Base-by-base conservation (phyloP, 2,888 invertebrate species). In the Herminia tarsipennalis region DNA sequence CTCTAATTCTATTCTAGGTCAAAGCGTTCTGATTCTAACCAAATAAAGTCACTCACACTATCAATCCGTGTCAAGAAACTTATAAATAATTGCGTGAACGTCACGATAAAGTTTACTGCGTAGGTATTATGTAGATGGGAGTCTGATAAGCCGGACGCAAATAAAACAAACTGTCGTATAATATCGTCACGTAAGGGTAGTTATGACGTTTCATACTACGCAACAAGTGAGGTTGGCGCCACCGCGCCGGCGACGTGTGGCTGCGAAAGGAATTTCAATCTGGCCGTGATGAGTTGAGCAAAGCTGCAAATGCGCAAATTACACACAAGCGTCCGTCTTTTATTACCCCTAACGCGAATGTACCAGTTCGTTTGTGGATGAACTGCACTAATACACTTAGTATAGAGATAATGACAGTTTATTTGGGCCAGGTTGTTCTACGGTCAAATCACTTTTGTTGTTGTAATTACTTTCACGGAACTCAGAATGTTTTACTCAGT, bases 271-370 rank as follows among this genome's bases (percentile, higher is more conserved):
- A 88, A 89, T 90, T 88, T 85, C 87, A 89, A 90, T 89, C 88
- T 87, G 87, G 80, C 66, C 76, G 76, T 82, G 86, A 86, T 84
- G 86, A 87, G 78, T 71, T 71, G 76, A 78, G 80, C 81, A 71
- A 73, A 82, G 81, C 83, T 83, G 86, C 82, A 85, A 87, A 86
- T 87, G 84, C 83, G 86, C 82, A 85, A 87, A 86, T 87, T 86
- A 86, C 82, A 82, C 69, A 77, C 76, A 69, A 74, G 69, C 76
- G 73, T 66, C 68, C 74, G 67, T 70, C 73, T 74, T 73, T 75
- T 74, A 73, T 70, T 72, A 73, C 71, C 62, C 60, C 55, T 66
- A 56, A 56, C 55, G 46, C 51, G 63, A 60, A 55, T 66, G 66
- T 62, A 54, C 60, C 53, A 58, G 32, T 56, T 43, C 54, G 58